phyloP scores from a whole-genome alignment of 2,113 vertebrate species.

The Psilopogon haemacephalus region DNA sequence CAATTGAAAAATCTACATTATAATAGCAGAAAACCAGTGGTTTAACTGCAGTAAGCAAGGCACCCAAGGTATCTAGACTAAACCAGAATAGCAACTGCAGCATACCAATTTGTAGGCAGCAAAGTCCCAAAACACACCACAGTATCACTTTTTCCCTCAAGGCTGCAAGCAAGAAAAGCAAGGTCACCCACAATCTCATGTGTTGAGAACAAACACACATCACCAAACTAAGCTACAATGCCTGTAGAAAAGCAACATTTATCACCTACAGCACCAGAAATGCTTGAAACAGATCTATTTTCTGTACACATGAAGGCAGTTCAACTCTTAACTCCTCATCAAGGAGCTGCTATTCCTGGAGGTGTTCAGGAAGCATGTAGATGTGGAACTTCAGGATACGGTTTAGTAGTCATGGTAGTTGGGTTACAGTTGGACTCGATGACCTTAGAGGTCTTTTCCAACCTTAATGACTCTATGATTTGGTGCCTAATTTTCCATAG shows the following conservation, averaged over 20 bases:
- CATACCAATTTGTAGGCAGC: not conserved
- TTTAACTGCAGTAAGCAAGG: not conserved
- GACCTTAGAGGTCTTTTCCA: too few species aligned
- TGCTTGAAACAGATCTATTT: not conserved
- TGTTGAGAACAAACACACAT: not conserved
- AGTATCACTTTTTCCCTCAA: not conserved
- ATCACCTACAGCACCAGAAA: not conserved
- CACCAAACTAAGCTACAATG: not conserved
- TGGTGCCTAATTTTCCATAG: not conserved
- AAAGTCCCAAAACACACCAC: not conserved
- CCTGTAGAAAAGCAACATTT: not conserved
- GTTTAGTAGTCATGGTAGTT: too few species aligned
- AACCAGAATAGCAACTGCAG: not conserved
- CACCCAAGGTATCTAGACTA: not conserved
- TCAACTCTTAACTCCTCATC: not conserved
- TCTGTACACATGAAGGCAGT: not conserved
- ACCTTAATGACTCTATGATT: not conserved
- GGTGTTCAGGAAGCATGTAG: too few species aligned
- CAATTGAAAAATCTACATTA: not conserved
- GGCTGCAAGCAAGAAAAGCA: not conserved
- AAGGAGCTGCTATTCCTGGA: too few species aligned
- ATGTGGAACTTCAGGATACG: too few species aligned
- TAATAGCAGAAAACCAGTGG: not conserved
- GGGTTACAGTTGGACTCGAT: too few species aligned
- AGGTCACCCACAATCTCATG: not conserved